phyloP scores from a whole-genome alignment of 2,888 invertebrate genomes.

The Leucophenga montana region DNA sequence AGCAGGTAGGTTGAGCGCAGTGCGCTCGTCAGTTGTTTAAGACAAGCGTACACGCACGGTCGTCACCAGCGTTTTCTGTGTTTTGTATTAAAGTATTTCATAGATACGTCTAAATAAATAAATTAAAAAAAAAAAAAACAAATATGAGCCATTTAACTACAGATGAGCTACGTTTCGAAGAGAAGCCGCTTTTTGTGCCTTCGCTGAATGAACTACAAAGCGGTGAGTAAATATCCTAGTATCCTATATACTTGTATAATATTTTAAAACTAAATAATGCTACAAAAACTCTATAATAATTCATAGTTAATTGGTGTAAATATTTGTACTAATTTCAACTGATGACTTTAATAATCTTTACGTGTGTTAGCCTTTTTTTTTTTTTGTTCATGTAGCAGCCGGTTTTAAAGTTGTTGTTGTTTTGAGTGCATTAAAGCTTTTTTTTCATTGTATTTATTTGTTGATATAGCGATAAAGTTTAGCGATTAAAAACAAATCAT shows the following conservation, averaged over 20 bases:
- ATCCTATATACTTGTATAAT: too few relatives aligned
- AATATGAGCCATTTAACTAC: conserved; percentile 63
- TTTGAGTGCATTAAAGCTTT: not conserved
- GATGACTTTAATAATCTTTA: conserved; percentile 56
- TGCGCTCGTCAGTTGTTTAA: conserved; percentile 49
- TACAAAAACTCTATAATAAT: not conserved
- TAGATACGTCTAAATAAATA: too few relatives aligned
- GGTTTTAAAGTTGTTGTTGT: conserved; percentile 45
- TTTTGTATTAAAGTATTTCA: not conserved
- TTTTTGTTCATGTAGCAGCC: conserved; percentile 35
- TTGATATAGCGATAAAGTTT: conserved; percentile 38
- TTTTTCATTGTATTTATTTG: conserved; percentile 31
- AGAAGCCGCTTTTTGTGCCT: conserved; percentile 77
- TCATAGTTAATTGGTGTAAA: not conserved
- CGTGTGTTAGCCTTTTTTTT: conserved; percentile 54
- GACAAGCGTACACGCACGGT: conserved; percentile 48
- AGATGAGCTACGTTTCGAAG: conserved; percentile 73
- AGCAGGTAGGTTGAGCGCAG: conserved; percentile 38
- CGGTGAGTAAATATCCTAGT: conserved; percentile 62
- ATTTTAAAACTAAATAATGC: not conserved
- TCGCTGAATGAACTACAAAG: conserved; percentile 79
- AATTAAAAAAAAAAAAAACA: conserved; percentile 16
- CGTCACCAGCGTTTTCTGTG: conserved; percentile 13
- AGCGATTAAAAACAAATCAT: conserved; percentile 50
- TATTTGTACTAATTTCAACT: conserved; percentile 3